Evolutionary conservation across 2,797 vertebrate genomes (phyloP).

Genomic region (Betta splendens): DNA sequence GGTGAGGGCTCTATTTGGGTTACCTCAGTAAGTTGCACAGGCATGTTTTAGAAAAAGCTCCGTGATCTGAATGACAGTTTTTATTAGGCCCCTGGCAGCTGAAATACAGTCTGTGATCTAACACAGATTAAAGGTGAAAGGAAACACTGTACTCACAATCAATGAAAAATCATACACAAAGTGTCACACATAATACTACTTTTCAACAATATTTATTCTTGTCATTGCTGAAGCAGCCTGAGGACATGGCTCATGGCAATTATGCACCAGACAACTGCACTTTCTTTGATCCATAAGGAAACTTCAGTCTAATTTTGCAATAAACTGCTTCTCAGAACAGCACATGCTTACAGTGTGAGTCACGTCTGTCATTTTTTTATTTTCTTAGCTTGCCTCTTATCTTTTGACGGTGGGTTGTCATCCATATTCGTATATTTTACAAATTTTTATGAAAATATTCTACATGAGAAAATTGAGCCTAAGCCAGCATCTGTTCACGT

Average conservation of each 20-base stretch:
- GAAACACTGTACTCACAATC: neutral
- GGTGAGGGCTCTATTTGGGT: slow-evolving; percentile 28
- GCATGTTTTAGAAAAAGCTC: slow-evolving; percentile 62
- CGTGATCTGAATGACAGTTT: slow-evolving; percentile 30
- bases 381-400: neutral
- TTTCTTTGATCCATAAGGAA: neutral
- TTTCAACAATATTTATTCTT: neutral
- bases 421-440: neutral
- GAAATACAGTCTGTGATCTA: neutral
- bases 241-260: slow-evolving; percentile 6
- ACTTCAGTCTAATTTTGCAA: neutral
- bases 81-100: slow-evolving; percentile 1
- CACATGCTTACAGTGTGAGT: slow-evolving; percentile 5
- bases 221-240: neutral
- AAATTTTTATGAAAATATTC: neutral
- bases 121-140: slow-evolving; percentile 14
- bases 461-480: neutral
- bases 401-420: neutral
- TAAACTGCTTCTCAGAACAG: neutral
- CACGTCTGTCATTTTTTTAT: slow-evolving; percentile 10
- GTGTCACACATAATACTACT: neutral
- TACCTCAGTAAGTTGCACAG: slow-evolving; percentile 51
- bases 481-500: neutral
- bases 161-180: neutral
- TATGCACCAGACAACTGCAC: neutral